Conservation (phyloP, 2,113 vertebrate genomes). For the Brienomyrus brachyistius region DNA sequence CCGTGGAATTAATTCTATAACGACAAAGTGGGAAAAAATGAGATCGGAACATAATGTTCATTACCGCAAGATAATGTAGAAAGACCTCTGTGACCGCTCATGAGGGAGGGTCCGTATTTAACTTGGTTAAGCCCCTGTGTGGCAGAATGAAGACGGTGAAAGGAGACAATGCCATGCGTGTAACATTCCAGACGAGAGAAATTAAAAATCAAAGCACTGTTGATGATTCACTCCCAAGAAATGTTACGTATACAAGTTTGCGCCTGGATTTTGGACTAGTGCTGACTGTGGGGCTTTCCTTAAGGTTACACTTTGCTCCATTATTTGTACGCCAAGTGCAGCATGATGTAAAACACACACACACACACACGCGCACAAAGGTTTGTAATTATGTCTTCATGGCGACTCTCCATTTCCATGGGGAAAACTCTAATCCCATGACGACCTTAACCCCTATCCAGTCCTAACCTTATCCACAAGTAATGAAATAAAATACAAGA, state of each 20-base stretch:
- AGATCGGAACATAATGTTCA: slow-evolving; percentile 3
- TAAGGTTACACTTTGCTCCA: too few species aligned
- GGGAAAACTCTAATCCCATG: too few species aligned
- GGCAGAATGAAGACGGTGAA: neutral
- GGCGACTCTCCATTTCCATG: too few species aligned
- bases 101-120: slow-evolving; percentile 1
- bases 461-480: neutral
- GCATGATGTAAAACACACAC: too few species aligned
- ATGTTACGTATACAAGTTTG: neutral
- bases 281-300: neutral
- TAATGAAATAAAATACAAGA: neutral
- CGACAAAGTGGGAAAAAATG: slow-evolving; percentile 3
- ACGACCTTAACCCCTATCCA: neutral
- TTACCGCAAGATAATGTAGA: neutral
- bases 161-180: neutral
- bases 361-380: too few species aligned
- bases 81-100: neutral
- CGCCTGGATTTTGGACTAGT: neutral
- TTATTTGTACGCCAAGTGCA: too few species aligned
- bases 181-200: neutral
- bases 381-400: too few species aligned
- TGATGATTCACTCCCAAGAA: neutral
- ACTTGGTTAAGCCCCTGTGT: neutral
- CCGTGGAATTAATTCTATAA: slow-evolving; percentile 17
- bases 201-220: neutral